Base-by-base conservation (phyloP, 2,888 invertebrate species). In the Ormyrus rosae region DNA sequence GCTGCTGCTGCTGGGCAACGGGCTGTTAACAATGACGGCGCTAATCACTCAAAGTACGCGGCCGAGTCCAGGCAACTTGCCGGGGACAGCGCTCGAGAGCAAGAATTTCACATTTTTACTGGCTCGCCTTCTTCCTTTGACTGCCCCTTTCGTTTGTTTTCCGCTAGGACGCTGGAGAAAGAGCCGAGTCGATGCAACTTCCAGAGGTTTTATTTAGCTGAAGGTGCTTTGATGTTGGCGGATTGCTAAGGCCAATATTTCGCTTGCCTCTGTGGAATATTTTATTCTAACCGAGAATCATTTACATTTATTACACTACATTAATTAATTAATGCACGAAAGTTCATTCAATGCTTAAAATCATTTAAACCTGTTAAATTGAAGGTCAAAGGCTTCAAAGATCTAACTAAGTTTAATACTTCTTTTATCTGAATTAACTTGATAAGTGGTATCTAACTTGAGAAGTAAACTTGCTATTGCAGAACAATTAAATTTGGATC, bases 21-120 rank as follows among this genome's bases (percentile, higher is more conserved):
- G 70, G 13, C 10, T 46, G 46, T 56, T 68, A 77, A 82, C 80
- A 77, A 82, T 77, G 63, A 71, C 70, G 68, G 45, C 67, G 70
- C 79, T 80, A 82, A 82, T 82, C 78, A 82, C 80, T 77, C 80
- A 67, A 71, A 82, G 82, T 80, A 60, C 60, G 50, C 6, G 13
- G 3, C 8, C 2, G 56, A 65, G 46, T 19, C 19, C 19, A 19
- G 19, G 3, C n/a, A 9, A 69, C 61, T 76, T 69, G 68, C 53
- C 19, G 48, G 19, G 1, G 19, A 19, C 19, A 19, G 19, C 11
- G 5, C 53, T 45, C 9, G 34, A 0, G 51, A 56, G 11, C 6
- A 58, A 9, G 50, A 70, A 61, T 45, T 64, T 58, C 10, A 8
- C 55, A 2, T 34, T 11, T 77, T 76, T 58, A 19, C 19, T 19